Evolutionary conservation across 2,888 invertebrate genomes (phyloP).

Genomic region (Dugesia japonica): DNA sequence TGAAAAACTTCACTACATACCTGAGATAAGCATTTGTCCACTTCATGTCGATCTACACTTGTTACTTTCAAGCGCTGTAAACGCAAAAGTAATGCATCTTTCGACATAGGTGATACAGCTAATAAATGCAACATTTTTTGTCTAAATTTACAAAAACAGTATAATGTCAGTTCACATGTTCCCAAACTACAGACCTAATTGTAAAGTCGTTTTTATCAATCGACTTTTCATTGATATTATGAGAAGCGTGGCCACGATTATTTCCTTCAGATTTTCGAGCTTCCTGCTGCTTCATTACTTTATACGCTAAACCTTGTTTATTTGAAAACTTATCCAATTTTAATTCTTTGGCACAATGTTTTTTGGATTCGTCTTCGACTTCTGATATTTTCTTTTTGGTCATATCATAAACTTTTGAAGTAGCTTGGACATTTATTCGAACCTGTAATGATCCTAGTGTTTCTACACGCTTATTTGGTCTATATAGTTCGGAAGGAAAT

Average conservation of each 20-base stretch:
- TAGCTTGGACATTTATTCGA: neutral
- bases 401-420: neutral
- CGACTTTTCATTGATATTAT: neutral
- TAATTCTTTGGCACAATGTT: neutral
- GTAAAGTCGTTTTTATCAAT: neutral
- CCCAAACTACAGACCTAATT: neutral
- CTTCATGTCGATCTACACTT: neutral
- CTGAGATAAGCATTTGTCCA: constrained; percentile 8
- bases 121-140: constrained; percentile 12
- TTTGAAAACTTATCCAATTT: neutral
- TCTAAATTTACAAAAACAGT: neutral
- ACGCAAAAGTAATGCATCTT: neutral
- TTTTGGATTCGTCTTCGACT: neutral
- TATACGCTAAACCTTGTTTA: neutral
- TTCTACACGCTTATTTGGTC: neutral
- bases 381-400: neutral
- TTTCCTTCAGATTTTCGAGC: neutral
- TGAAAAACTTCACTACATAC: neutral
- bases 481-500: too few relatives aligned
- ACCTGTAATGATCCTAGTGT: neutral
- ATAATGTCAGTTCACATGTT: too few relatives aligned
- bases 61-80: neutral
- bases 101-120: neutral
- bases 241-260: neutral
- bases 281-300: neutral